These are phyloP conservation scores for Oplegnathus fasciatus DNA, from an alignment of 2,113 vertebrate genomes.

Conservation along the genomic window DNA sequence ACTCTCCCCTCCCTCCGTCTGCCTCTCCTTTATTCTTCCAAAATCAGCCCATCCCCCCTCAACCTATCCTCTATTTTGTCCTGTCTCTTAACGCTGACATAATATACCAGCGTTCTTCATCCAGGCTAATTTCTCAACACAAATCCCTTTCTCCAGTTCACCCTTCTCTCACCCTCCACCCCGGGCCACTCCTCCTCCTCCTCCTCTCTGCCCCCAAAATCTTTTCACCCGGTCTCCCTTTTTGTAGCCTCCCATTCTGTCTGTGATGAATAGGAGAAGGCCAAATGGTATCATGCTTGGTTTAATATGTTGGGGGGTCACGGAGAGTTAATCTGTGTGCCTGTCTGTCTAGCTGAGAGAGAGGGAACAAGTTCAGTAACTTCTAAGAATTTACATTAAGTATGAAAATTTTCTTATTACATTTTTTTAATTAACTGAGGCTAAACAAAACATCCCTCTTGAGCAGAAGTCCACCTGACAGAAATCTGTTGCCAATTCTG, in stretches of 20 bases:
- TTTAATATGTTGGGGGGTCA: slow-evolving; percentile 69
- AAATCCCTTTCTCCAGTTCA: slow-evolving; percentile 73
- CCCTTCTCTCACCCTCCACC: slow-evolving; percentile 69
- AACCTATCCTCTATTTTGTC: slow-evolving; percentile 39
- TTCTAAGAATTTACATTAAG: slow-evolving; percentile 17
- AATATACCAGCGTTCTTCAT: slow-evolving; percentile 83
- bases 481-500: neutral
- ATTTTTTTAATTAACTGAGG: neutral
- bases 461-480: neutral
- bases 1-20: slow-evolving; percentile 77
- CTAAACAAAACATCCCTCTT: neutral
- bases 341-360: slow-evolving; percentile 16
- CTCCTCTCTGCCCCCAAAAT: slow-evolving; percentile 23
- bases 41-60: slow-evolving; percentile 59
- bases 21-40: slow-evolving; percentile 71
- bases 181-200: slow-evolving; percentile 37
- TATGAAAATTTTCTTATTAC: neutral
- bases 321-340: slow-evolving; percentile 59
- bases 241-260: slow-evolving; percentile 62
- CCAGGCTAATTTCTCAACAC: slow-evolving; percentile 82
- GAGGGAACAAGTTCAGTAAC: slow-evolving; percentile 32
- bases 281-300: slow-evolving; percentile 72
- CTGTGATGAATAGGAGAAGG: slow-evolving; percentile 69
- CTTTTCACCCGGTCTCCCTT: slow-evolving; percentile 57
- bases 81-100: slow-evolving; percentile 79